phyloP scores from a whole-genome alignment of 2,888 invertebrate genomes.

The Epirrhoe tristata region DNA sequence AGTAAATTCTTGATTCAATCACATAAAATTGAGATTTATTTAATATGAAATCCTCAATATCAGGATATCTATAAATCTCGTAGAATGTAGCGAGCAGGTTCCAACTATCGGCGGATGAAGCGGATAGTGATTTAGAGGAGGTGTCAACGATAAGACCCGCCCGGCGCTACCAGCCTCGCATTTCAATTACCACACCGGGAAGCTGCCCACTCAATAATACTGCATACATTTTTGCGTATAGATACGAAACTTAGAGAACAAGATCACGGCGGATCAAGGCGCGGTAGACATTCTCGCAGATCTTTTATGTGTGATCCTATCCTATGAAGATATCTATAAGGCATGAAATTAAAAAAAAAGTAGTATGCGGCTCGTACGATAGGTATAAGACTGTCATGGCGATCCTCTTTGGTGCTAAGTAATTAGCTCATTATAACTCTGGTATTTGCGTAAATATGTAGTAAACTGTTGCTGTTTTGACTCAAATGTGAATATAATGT shows the following conservation, averaged over 20 bases:
- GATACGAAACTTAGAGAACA: conserved; percentile 14
- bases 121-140: conserved; percentile 45
- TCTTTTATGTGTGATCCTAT: no score
- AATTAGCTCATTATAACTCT: no score
- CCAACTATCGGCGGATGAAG: conserved; percentile 35
- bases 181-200: conserved; percentile 35
- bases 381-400: no score
- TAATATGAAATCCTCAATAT: conserved; percentile 3
- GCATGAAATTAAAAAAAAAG: no score
- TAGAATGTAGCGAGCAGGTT: conserved; percentile 31
- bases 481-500: no score
- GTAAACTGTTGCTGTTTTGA: no score
- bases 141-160: conserved; percentile 44
- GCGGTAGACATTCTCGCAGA: no score
- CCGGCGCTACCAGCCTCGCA: conserved; percentile 28
- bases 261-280: no score
- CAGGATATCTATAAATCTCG: conserved; percentile 27
- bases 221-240: background rate
- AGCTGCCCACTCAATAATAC: conserved; percentile 15
- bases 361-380: no score
- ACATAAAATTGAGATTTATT: conserved; percentile 1
- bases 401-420: no score
- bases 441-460: no score
- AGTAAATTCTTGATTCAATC: background rate
- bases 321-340: no score